Percentiles rank a stretch among this genome's conserved stretches.
Evolutionary conservation across 1,140 invertebrate genomes (phyloP).

Genomic region (Scaptomyza graminum): DNA sequence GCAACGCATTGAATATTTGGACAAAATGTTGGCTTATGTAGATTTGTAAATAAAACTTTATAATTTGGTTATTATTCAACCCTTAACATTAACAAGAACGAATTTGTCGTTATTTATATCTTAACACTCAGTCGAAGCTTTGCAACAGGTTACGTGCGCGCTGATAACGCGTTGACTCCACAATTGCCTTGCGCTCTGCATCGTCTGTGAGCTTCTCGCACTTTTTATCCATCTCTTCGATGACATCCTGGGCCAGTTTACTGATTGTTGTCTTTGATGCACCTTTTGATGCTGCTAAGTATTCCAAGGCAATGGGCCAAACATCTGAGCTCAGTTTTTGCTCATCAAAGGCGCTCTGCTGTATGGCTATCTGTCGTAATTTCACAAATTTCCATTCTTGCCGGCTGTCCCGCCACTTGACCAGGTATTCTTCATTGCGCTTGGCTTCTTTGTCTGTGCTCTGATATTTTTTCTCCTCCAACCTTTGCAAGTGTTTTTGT

Average conservation of each 20-base stretch:
- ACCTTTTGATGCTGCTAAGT: constrained; percentile 88
- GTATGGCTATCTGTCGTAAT: constrained; percentile 89
- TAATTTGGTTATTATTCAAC: constrained; percentile 23
- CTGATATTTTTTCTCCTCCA: constrained; percentile 65
- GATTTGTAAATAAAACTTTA: constrained; percentile 57
- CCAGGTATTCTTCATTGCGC: constrained; percentile 85
- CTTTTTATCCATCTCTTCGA: constrained; percentile 87
- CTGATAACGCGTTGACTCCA: constrained; percentile 84
- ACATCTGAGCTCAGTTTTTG: constrained; percentile 85
- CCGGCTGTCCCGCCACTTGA: constrained; percentile 88
- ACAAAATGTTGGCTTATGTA: constrained; percentile 85
- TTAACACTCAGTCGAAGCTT: constrained; percentile 60
- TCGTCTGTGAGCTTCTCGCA: constrained; percentile 78
- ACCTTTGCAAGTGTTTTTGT: constrained; percentile 69
- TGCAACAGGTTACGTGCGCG: constrained; percentile 85
- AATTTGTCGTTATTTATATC: constrained; percentile 9
- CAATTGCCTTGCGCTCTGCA: constrained; percentile 63
- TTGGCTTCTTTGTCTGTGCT: constrained; percentile 65
- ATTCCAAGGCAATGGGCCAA: constrained; percentile 88
- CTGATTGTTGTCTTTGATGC: constrained; percentile 86
- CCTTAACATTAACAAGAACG: constrained; percentile 57
- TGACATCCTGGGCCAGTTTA: constrained; percentile 87
- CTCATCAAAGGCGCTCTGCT: constrained; percentile 87
- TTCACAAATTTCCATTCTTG: constrained; percentile 92
- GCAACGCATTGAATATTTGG: constrained; percentile 84